Evolutionary conservation across 2,113 vertebrate genomes (phyloP), one percentile per base, ranked within the genome.

Genomic region (Salvelinus sp.): DNA sequence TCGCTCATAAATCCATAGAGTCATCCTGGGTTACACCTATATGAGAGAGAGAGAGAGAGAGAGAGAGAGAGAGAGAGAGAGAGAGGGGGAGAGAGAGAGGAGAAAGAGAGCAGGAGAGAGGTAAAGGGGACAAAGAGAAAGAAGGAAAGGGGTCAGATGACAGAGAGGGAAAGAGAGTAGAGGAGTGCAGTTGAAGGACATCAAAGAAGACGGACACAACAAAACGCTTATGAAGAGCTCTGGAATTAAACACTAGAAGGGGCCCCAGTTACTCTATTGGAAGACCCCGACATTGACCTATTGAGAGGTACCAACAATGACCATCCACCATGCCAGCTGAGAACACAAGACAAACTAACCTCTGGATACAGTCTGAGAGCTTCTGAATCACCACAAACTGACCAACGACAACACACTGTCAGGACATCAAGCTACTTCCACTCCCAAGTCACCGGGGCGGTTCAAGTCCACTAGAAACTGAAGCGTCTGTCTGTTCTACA

Each of bases 1-100:
- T 75, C 18, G 74, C 76, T 83, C 83, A 47, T 89, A 84, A 86
- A 92, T 92, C 87, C 85, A 78, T 84, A 76, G 72, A 62, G 66
- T 48, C 57, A 1, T 73, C 85, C 79, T 65, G 81, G 75, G 86
- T 89, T 73, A 78, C 93, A 93, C 91, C 69, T 63, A 30, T 50
- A 83, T 89, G 91, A 73, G 82, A 88, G 74, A 33, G 71, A 72
- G 66, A 38, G 70, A 47, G 57, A 23, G 22, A 22, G 28, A 60
- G 74, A 64, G 38, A 65, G 72, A 50, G 69, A 30, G 54, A 12
- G 54, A 47, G 13, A 44, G 57, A 23, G 22, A 22, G 28, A 60
- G 74, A 64, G 38, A 65, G 75, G 64, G 38, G 23, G 44, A 30
- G 62, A 12, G 57, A 47, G 13, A 44, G 57, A 23, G 23, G 16